Percentiles rank a stretch among this genome's conserved stretches.
These are phyloP conservation scores for Neomonachus schauinslandi DNA, from an alignment of 2,113 vertebrate species.

Conservation along the genomic window DNA sequence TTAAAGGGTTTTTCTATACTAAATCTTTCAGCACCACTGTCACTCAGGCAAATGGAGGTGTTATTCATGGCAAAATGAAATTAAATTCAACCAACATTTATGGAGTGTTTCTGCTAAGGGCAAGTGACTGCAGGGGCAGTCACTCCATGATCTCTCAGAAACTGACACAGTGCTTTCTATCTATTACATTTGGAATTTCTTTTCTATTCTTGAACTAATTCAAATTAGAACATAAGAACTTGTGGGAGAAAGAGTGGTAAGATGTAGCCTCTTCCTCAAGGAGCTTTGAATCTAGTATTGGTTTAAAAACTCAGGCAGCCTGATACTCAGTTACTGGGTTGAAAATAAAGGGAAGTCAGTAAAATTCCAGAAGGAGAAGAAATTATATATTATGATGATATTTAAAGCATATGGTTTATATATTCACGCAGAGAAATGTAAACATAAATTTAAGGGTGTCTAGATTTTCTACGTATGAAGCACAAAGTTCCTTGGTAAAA, in stretches of 20 bases:
- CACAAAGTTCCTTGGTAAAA: not conserved
- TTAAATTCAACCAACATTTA: conserved; percentile 31
- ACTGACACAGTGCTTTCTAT: not conserved
- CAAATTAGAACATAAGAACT: conserved; percentile 19
- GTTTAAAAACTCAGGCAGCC: conserved; percentile 41
- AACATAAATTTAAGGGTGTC: not conserved
- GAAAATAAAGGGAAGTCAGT: conserved; percentile 31
- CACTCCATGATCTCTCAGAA: not conserved
- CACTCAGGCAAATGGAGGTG: not conserved
- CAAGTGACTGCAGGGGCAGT: not conserved
- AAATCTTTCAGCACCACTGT: not conserved
- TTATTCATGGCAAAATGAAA: conserved; percentile 22
- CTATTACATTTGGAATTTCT: not conserved
- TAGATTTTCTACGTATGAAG: conserved; percentile 22
- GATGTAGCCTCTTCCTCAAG: not conserved
- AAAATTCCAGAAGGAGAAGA: not conserved
- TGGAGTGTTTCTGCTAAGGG: not conserved
- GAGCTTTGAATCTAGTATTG: conserved; percentile 10
- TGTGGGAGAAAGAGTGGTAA: not conserved
- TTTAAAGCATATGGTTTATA: not conserved
- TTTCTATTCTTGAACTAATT: conserved; percentile 52
- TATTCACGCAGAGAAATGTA: not conserved
- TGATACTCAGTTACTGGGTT: not conserved
- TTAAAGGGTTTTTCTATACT: not conserved
- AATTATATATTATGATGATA: conserved; percentile 22